These are phyloP conservation scores for Sparidentex hasta DNA, from an alignment of 2,797 vertebrate genomes.

Conservation along the genomic window DNA sequence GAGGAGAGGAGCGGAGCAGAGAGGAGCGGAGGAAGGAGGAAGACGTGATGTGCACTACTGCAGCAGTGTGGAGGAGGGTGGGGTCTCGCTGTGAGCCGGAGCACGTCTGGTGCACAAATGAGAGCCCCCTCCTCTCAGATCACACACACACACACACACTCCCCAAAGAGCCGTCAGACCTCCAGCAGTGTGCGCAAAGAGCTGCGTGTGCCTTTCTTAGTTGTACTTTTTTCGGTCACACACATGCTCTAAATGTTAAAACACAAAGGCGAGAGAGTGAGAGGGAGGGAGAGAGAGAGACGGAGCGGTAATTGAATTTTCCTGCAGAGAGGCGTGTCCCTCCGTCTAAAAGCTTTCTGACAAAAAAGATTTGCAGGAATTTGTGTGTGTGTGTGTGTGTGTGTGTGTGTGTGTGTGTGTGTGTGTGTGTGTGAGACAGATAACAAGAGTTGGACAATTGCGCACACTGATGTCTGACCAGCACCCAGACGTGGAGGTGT, in stretches of 20 bases:
- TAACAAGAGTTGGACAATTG: not conserved
- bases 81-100: slow-evolving; percentile 67
- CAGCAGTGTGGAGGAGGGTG: slow-evolving; percentile 76
- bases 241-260: slow-evolving; percentile 15
- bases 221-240: not conserved
- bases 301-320: slow-evolving; percentile 33
- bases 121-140: slow-evolving; percentile 12
- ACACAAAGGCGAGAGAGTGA: slow-evolving; percentile 6
- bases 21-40: slow-evolving; percentile 36
- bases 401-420: slow-evolving; percentile 7
- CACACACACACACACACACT: slow-evolving; percentile 23
- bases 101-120: slow-evolving; percentile 65
- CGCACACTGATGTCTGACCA: not conserved
- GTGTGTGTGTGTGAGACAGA: slow-evolving; percentile 10
- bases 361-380: slow-evolving; percentile 20
- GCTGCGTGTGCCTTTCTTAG: slow-evolving; percentile 4
- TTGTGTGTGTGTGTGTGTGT: slow-evolving; percentile 2
- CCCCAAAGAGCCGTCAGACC: not conserved
- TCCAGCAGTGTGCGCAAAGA: not conserved
- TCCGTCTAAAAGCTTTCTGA: slow-evolving; percentile 36
- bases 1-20: slow-evolving; percentile 33
- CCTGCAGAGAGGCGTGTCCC: slow-evolving; percentile 54
- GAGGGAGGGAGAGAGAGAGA: slow-evolving; percentile 1
- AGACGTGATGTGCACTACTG: slow-evolving; percentile 73
- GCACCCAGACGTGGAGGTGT: slow-evolving; percentile 27